Evolutionary conservation across 2,113 vertebrate species (phyloP).

Genomic region (Nyctereutes procyonoides): DNA sequence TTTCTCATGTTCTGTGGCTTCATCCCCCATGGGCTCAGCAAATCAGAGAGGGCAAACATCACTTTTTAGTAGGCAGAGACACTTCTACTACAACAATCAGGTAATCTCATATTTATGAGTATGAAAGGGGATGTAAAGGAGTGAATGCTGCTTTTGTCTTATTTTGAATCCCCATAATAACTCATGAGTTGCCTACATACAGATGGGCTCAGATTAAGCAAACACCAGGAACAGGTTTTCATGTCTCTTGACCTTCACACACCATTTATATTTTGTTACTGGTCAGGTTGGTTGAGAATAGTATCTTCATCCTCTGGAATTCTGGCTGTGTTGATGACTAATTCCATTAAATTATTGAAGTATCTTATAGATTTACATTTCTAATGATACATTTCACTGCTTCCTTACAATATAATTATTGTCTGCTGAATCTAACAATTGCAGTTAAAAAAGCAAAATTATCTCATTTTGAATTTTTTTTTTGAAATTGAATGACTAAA

Average conservation of each 20-base stretch:
- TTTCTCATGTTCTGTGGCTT: conserved; percentile 95
- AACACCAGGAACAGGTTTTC: neutral
- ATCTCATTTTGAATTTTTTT: neutral
- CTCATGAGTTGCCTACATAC: neutral
- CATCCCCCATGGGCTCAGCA: conserved; percentile 97
- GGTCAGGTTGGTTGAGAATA: neutral
- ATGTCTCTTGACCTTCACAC: neutral
- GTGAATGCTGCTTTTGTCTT: neutral
- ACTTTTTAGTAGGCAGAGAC: conserved; percentile 94
- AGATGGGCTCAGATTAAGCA: neutral
- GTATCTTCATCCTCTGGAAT: neutral
- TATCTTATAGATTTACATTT: neutral
- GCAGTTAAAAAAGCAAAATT: conserved; percentile 30
- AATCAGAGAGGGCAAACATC: conserved; percentile 94
- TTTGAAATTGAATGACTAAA: neutral
- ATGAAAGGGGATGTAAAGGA: neutral
- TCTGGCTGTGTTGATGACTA: neutral
- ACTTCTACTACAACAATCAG: conserved; percentile 97
- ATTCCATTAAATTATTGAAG: neutral
- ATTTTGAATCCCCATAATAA: neutral
- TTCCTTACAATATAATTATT: neutral
- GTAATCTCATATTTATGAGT: conserved; percentile 80
- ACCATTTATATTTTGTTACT: neutral
- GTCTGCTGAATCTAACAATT: neutral
- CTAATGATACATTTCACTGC: neutral